These are phyloP conservation scores for Ptychodera flava DNA, from an alignment of 35 echinoderm and acorn worm species.

Conservation along the genomic window DNA sequence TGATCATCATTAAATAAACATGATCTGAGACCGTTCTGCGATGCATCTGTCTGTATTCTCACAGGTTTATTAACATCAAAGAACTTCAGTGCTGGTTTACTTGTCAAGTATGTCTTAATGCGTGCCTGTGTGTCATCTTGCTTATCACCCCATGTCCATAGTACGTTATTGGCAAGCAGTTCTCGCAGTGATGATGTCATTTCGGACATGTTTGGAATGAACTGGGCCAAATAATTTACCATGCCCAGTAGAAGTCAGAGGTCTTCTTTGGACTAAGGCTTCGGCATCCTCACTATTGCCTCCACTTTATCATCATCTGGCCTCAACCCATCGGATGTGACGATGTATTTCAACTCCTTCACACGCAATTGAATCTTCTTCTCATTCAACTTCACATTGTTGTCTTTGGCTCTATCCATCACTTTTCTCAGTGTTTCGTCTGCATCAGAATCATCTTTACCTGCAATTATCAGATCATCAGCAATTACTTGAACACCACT, in stretches of 20 bases:
- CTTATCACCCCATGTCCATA: conserved; percentile 31
- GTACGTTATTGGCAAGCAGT: no score
- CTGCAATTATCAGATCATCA: not conserved
- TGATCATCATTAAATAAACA: conserved; percentile 33
- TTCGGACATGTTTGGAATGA: conserved; percentile 44
- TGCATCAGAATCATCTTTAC: not conserved
- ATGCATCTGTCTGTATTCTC: conserved; percentile 25
- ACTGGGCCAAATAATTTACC: conserved; percentile 47
- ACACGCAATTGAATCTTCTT: conserved; percentile 27
- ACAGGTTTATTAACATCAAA: conserved; percentile 35
- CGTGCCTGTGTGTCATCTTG: conserved; percentile 12
- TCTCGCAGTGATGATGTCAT: no score
- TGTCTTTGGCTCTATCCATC: conserved; percentile 25
- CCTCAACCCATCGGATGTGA: conserved; percentile 34
- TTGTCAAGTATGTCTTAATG: conserved; percentile 22
- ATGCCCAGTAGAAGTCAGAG: conserved; percentile 23
- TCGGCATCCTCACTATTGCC: conserved; percentile 19
- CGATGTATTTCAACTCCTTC: conserved; percentile 45
- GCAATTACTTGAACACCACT: not conserved
- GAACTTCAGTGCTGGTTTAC: conserved; percentile 19
- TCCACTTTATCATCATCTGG: conserved; percentile 20
- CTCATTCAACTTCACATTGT: conserved; percentile 26
- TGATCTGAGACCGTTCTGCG: conserved; percentile 29
- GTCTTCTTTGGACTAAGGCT: not conserved
- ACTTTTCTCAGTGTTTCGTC: conserved; percentile 26